phyloP scores from a whole-genome alignment of 2,113 vertebrate genomes.

The Cebidichthys violaceus region DNA sequence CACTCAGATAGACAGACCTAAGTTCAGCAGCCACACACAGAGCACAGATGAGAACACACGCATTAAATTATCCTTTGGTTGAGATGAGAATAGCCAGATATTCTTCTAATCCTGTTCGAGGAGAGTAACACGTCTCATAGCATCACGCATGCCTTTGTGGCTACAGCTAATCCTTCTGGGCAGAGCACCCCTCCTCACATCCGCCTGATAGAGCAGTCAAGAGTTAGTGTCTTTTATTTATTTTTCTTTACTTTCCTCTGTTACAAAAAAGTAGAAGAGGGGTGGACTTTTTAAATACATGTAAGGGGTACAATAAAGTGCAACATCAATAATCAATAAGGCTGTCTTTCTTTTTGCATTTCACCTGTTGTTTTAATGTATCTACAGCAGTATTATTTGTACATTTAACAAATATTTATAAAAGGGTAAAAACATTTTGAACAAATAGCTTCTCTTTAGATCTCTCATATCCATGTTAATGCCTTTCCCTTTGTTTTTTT shows the following conservation, averaged over 20 bases:
- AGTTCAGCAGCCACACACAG: conserved; percentile 54
- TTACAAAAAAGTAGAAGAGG: neutral
- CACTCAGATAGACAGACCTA: conserved; percentile 12
- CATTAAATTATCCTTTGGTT: conserved; percentile 34
- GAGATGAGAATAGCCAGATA: conserved; percentile 72
- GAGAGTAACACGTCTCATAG: conserved; percentile 54
- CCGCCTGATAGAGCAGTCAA: neutral
- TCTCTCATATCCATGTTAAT: neutral
- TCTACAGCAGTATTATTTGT: too few relatives aligned
- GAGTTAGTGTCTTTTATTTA: neutral
- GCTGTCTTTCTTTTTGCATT: too few relatives aligned
- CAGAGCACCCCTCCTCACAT: conserved; percentile 36
- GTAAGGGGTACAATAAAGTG: neutral
- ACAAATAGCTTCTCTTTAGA: neutral
- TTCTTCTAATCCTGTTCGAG: conserved; percentile 63
- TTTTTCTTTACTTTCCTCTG: neutral
- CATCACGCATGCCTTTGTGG: conserved; percentile 45
- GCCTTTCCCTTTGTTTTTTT: neutral
- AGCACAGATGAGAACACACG: conserved; percentile 52
- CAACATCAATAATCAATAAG: neutral
- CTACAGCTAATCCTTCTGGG: conserved; percentile 55
- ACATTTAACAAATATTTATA: neutral
- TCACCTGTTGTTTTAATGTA: too few relatives aligned
- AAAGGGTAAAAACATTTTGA: neutral
- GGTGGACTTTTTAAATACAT: neutral